These are phyloP conservation scores for Montipora sp. DNA, from an alignment of 64 coral and sea anemone species.

Conservation along the genomic window DNA sequence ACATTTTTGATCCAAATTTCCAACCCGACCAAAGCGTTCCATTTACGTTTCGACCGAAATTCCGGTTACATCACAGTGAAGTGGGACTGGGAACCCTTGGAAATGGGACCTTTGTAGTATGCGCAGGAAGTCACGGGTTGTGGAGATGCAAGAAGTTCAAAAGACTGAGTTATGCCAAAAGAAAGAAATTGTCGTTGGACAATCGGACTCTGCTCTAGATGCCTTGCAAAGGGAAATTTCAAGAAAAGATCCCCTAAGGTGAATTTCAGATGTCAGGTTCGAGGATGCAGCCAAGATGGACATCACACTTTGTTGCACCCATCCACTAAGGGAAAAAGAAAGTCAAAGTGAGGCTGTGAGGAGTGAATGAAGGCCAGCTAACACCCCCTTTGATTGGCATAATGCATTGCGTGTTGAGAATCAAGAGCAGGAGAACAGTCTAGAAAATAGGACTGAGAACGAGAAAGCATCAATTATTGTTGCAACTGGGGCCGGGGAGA, in stretches of 20 bases:
- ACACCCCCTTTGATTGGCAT: background rate
- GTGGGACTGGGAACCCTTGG: no score
- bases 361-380: background rate
- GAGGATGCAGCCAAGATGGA: conserved; percentile 41
- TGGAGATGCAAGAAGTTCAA: conserved; percentile 52
- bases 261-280: conserved; percentile 48
- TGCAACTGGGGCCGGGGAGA: background rate
- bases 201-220: conserved; percentile 51
- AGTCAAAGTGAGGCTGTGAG: background rate
- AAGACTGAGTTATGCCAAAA: background rate
- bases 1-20: no score
- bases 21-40: no score
- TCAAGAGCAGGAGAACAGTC: background rate
- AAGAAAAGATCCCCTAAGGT: conserved; percentile 11
- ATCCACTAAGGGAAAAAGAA: background rate
- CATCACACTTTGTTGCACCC: conserved; percentile 71
- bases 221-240: conserved; percentile 40
- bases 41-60: no score
- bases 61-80: no score
- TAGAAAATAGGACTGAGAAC: background rate
- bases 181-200: conserved; percentile 12
- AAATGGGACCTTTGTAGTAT: background rate
- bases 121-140: conserved; percentile 18
- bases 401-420: background rate
- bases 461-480: conserved; percentile 38